Conservation (phyloP, 2,113 vertebrate species). For the Tursiops truncatus region DNA sequence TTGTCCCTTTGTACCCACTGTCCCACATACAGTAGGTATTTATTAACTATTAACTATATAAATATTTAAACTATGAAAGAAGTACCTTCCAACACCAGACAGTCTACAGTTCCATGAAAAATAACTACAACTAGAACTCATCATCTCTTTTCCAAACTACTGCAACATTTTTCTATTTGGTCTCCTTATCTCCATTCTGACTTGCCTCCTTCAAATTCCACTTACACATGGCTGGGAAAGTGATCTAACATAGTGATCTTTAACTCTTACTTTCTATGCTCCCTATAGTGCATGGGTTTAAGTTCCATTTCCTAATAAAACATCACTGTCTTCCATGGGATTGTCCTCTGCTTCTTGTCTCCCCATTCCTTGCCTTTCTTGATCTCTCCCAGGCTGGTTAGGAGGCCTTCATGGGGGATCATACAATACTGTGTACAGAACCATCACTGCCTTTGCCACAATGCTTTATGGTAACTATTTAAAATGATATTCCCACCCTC, state of each 20-base stretch:
- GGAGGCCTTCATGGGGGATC: background rate
- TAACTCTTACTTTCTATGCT: background rate
- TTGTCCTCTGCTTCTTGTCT: background rate
- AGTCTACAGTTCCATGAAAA: background rate
- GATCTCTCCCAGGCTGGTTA: background rate
- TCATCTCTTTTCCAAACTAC: background rate
- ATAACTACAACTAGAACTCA: background rate
- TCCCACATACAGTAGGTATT: background rate
- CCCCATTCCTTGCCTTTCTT: background rate
- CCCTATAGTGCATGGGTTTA: background rate
- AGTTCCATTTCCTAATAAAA: background rate
- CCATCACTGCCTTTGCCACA: background rate
- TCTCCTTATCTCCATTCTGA: background rate
- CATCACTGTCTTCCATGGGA: background rate
- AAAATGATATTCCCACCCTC: background rate
- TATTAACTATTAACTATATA: background rate
- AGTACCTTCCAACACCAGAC: background rate
- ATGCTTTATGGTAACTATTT: background rate
- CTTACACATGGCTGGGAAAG: fast-evolving
- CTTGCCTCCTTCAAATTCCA: background rate
- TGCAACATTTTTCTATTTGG: background rate
- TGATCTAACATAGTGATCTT: background rate
- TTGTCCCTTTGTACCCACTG: background rate
- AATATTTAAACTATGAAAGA: constrained; percentile 7
- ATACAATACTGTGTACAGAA: background rate